These are phyloP conservation scores for Lethrus apterus DNA, from an alignment of 1,140 invertebrate species.

Conservation along the genomic window DNA sequence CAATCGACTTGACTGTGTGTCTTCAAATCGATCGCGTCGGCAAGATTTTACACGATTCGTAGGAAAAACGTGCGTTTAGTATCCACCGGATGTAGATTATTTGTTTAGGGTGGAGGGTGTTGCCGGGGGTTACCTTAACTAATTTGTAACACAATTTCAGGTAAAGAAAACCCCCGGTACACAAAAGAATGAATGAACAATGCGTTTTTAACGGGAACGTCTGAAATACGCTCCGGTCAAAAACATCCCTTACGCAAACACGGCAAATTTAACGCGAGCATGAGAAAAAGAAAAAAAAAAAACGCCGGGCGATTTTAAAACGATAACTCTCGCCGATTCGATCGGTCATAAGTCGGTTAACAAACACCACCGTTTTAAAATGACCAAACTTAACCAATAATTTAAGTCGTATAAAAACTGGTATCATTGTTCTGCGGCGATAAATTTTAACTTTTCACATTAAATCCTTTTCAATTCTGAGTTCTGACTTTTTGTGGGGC, in stretches of 20 bases:
- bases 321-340: constrained; percentile 10
- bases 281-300: constrained; percentile 8
- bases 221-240: constrained; percentile 7
- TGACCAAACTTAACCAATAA: constrained; percentile 40
- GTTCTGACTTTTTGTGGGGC: constrained; percentile 28
- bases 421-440: constrained; percentile 39
- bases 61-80: too few relatives aligned
- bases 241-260: constrained; percentile 11
- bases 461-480: constrained; percentile 39
- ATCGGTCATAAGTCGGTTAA: constrained; percentile 32
- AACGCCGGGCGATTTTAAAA: constrained; percentile 10
- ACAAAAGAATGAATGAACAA: constrained; percentile 19
- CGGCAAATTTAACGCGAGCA: constrained; percentile 5
- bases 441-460: constrained; percentile 41
- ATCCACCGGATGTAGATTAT: constrained; percentile 22
- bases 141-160: constrained; percentile 30
- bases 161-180: constrained; percentile 18
- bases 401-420: constrained; percentile 39
- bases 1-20: constrained; percentile 20
- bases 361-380: constrained; percentile 33
- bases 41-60: constrained; percentile 11
- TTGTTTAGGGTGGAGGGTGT: constrained; percentile 23
- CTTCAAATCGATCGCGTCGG: constrained; percentile 19
- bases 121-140: constrained; percentile 17
- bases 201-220: constrained; percentile 11